Evolutionary conservation across 2,797 vertebrate genomes (phyloP).

Genomic region (Hemitrygon akajei): DNA sequence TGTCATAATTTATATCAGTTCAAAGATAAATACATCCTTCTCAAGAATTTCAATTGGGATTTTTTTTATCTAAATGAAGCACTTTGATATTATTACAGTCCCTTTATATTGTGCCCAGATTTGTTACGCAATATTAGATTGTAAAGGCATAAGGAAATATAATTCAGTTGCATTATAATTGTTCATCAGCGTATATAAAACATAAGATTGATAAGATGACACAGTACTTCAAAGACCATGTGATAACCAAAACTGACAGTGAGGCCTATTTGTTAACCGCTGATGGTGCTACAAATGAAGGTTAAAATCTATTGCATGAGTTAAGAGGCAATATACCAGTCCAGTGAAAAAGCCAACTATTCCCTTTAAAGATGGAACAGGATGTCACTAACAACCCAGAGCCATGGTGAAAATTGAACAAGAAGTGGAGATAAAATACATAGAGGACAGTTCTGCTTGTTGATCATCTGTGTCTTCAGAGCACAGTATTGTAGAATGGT

Average conservation of each 20-base stretch:
- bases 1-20: background rate
- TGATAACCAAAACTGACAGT: background rate
- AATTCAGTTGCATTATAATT: background rate
- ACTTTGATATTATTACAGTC: background rate
- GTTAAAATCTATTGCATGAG: no score
- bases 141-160: background rate
- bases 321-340: no score
- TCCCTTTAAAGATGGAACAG: no score
- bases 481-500: no score
- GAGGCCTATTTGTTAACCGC: background rate
- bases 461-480: no score
- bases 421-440: no score
- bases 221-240: background rate
- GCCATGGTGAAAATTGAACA: no score
- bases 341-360: no score
- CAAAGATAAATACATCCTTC: background rate
- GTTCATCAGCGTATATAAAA: background rate
- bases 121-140: background rate
- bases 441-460: no score
- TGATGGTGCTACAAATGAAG: background rate
- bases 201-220: background rate
- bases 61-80: background rate
- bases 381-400: no score
- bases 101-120: background rate
- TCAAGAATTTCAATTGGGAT: conserved; percentile 6